Evolutionary conservation across 2,797 vertebrate species (phyloP).

Genomic region (Botia kubotai): DNA sequence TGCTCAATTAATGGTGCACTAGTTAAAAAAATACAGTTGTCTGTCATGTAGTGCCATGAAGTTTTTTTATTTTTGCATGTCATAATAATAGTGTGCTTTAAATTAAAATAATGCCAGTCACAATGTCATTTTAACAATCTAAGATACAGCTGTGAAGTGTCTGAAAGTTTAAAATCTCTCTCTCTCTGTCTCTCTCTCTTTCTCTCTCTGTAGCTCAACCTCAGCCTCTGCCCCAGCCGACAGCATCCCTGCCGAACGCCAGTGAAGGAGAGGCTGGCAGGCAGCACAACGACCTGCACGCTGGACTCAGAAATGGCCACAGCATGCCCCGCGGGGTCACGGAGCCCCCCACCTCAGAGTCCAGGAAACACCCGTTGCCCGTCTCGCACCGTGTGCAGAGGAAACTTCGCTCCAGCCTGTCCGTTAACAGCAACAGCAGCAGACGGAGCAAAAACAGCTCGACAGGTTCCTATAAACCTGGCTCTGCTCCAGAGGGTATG

Average conservation of each 20-base stretch:
- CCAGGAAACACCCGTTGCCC: constrained; percentile 81
- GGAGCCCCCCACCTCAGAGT: constrained; percentile 71
- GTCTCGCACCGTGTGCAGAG: constrained; percentile 93
- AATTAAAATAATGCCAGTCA: not conserved
- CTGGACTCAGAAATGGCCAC: constrained; percentile 79
- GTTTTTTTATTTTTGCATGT: not conserved
- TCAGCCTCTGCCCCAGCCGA: constrained; percentile 81
- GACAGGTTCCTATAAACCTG: constrained; percentile 86
- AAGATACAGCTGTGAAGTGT: constrained; percentile 7
- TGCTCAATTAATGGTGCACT: not conserved
- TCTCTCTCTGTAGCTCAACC: constrained; percentile 84
- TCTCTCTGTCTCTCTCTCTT: not conserved
- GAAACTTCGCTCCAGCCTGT: constrained; percentile 94
- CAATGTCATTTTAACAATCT: not conserved
- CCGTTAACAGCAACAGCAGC: constrained; percentile 90
- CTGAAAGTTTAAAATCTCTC: no score
- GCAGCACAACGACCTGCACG: constrained; percentile 78
- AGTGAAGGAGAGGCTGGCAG: constrained; percentile 71
- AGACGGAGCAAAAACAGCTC: constrained; percentile 91
- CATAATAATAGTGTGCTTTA: not conserved
- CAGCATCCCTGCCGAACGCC: constrained; percentile 72
- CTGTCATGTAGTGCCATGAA: not conserved
- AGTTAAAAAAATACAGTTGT: not conserved
- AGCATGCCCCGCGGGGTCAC: constrained; percentile 77
- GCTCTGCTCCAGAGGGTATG: constrained; percentile 93